Percentiles rank a stretch among this genome's conserved stretches.
phyloP scores from a whole-genome alignment of 2,888 invertebrate genomes.

The Saturnia japonica region DNA sequence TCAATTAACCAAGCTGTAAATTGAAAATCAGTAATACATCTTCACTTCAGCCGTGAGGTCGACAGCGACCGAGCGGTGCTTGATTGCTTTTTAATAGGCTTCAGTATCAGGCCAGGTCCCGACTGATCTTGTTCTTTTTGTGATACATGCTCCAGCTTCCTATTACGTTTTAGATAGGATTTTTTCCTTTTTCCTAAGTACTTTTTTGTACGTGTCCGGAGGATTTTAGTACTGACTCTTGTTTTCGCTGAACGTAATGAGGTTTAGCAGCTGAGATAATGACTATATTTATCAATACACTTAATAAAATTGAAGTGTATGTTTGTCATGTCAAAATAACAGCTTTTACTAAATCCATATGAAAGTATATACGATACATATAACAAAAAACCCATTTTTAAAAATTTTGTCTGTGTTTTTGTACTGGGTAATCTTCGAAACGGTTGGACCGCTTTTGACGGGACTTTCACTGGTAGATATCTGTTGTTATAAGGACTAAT shows the following conservation, averaged over 20 bases:
- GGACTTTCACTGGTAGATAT: too few relatives aligned
- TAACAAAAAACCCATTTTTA: too few relatives aligned
- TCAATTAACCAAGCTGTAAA: conserved; percentile 9
- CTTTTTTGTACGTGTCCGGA: conserved; percentile 27
- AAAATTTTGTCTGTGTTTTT: too few relatives aligned
- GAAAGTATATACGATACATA: too few relatives aligned
- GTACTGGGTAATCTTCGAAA: too few relatives aligned
- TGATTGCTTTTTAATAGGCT: conserved; percentile 55
- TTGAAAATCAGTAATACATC: conserved; percentile 18
- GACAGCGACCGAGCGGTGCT: conserved; percentile 30
- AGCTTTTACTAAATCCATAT: too few relatives aligned
- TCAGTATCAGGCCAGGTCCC: conserved; percentile 31
- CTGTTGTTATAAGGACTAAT: too few relatives aligned
- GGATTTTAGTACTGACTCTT: not conserved
- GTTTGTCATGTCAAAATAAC: too few relatives aligned
- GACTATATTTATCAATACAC: too few relatives aligned
- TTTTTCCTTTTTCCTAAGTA: conserved; percentile 31
- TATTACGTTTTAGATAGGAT: conserved; percentile 31
- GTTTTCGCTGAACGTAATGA: not conserved
- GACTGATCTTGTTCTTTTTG: conserved; percentile 31
- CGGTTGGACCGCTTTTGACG: too few relatives aligned
- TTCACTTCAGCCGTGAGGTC: conserved; percentile 10
- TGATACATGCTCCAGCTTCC: conserved; percentile 37
- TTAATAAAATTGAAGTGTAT: too few relatives aligned
- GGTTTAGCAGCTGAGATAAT: too few relatives aligned